phyloP scores from a whole-genome alignment of 2,113 vertebrate species.

The Cepphus grylle region DNA sequence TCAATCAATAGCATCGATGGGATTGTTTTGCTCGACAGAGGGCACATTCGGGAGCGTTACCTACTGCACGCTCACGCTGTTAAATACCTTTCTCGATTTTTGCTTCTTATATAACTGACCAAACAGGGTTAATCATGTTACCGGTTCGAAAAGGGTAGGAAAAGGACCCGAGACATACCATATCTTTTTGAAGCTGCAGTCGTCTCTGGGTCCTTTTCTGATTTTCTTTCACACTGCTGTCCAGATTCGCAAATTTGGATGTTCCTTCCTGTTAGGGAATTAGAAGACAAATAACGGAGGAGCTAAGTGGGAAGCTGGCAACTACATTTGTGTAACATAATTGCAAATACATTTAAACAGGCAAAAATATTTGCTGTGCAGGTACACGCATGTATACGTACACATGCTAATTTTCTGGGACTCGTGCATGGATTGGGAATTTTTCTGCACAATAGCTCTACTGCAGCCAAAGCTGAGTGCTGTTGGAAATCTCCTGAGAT shows the following conservation, averaged over 20 bases:
- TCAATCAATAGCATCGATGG: background rate
- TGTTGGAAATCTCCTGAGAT: background rate
- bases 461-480: background rate
- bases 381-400: rapidly evolving
- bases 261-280: constrained; percentile 85
- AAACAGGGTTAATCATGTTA: background rate
- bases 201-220: constrained; percentile 91
- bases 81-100: background rate
- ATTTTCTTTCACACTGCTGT: constrained; percentile 92
- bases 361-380: background rate
- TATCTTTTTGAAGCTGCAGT: constrained; percentile 90
- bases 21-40: background rate
- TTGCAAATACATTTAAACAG: background rate
- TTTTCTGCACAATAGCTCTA: background rate
- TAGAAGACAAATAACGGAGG: background rate
- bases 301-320: background rate
- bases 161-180: constrained; percentile 73
- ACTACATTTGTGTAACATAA: background rate
- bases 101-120: background rate
- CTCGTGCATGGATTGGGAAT: background rate
- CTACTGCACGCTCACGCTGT: background rate
- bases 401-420: background rate
- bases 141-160: background rate
- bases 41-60: background rate
- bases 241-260: constrained; percentile 93